A percentile compares a stretch with the other conserved stretches of the same genome.
Conservation (phyloP, 2,113 vertebrate genomes). For the Oreotrochilus melanogaster region DNA sequence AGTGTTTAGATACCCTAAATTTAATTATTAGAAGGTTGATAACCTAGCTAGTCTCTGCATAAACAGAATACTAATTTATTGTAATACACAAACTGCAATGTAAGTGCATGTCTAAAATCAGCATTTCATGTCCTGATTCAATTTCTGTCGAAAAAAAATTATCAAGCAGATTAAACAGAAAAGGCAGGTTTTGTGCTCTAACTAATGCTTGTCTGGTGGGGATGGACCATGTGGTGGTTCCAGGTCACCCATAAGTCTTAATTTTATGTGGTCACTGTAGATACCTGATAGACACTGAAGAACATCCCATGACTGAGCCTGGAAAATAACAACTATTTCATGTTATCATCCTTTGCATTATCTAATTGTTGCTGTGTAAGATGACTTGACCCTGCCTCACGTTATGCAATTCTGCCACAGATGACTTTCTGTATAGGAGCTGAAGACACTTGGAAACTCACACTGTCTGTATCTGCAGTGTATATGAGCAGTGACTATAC, state of each 20-base stretch:
- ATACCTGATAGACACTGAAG: background rate
- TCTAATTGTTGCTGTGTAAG: background rate
- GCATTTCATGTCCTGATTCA: background rate
- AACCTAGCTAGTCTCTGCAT: background rate
- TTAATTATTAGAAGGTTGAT: background rate
- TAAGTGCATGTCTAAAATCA: background rate
- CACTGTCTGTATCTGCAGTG: background rate
- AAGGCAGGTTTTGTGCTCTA: background rate
- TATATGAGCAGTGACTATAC: background rate
- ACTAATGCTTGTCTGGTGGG: background rate
- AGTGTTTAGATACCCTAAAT: slow-evolving; percentile 19
- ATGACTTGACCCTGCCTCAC: background rate
- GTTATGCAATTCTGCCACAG: background rate
- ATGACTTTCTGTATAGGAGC: background rate
- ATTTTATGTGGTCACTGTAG: background rate
- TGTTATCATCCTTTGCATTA: background rate
- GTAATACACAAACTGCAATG: background rate
- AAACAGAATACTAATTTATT: slow-evolving; percentile 15
- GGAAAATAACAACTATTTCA: background rate
- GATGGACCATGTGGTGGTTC: background rate
- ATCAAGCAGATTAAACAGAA: background rate
- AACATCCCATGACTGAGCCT: background rate
- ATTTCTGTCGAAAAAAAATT: background rate
- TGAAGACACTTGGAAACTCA: background rate
- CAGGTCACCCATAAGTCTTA: background rate